Conservation (phyloP, 2,888 invertebrate genomes). For the Cheilosia impressa region DNA sequence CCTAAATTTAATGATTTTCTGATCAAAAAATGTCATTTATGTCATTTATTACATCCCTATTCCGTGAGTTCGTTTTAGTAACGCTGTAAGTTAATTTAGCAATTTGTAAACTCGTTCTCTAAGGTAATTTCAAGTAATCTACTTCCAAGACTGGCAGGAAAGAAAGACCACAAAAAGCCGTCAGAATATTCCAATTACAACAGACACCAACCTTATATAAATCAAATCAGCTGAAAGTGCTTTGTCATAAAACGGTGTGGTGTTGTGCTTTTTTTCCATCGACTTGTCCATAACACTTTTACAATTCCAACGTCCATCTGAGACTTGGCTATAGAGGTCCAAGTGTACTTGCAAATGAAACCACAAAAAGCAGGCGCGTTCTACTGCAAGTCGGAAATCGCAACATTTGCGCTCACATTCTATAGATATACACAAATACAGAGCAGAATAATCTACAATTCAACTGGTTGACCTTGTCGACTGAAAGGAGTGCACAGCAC, state of each 20-base stretch:
- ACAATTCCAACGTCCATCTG: constrained; percentile 43
- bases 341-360: constrained; percentile 21
- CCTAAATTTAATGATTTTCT: no score
- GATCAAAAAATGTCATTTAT: no score
- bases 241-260: constrained; percentile 42
- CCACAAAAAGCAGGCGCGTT: constrained; percentile 42
- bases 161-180: constrained; percentile 27
- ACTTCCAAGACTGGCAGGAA: not conserved
- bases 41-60: no score
- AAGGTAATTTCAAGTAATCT: constrained; percentile 13
- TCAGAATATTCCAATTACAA: constrained; percentile 55
- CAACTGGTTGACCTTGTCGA: constrained; percentile 66
- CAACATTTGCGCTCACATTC: constrained; percentile 15
- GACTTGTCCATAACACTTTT: constrained; percentile 20
- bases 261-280: not conserved
- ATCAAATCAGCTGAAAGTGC: constrained; percentile 58
- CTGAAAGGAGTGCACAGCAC: constrained; percentile 68
- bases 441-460: constrained; percentile 24
- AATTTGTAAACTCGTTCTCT: constrained; percentile 23
- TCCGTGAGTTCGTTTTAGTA: no score
- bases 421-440: constrained; percentile 36
- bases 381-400: constrained; percentile 22
- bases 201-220: constrained; percentile 22
- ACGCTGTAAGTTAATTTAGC: not conserved
- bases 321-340: constrained; percentile 5